Evolutionary conservation across 2,888 invertebrate species (phyloP), one percentile per base, ranked within the genome.

Genomic region (Myathropa florea): DNA sequence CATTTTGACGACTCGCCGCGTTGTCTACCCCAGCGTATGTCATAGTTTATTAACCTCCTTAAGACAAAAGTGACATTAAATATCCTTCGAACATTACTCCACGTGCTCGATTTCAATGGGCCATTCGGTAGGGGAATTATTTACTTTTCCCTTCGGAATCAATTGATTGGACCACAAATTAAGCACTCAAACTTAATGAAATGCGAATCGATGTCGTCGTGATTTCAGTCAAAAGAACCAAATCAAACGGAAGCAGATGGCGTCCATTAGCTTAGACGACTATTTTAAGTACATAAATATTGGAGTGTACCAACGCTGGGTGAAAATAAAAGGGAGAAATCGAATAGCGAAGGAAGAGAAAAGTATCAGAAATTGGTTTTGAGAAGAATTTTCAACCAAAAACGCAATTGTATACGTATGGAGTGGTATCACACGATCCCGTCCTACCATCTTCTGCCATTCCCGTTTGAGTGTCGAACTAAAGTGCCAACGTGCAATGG

Each of bases 401-500:
- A 86, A 46, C 57, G 85, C 82, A 86, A 86, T 86, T 86, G 82
- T 86, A 82, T 86, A 78, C 77, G 78, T 73, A 78, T 82, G 85
- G 78, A 83, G 73, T 82, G 83, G 68, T 83, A 82, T 33, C 78
- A 86, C 78, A 70, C 70, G 82, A 78, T 78, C 64, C 73, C 70
- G 73, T 30, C 14, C 6, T 18, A 23, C 64, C 73, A 73, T 72
- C 77, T 60, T 60, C 46, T 18, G 36, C 77, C 24, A 67, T 77
- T 67, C 67, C 60, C 75, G 18, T 18, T 24, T 10, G 70, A 80
- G 60, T 65, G 61, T 61, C 57, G 57, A 72, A 72, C 71, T 26
- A 55, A 39, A 63, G 39, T 78, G 63, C 28, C 28, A 28, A 28
- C 33, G 33, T 12, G 33, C 12, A 36, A 10, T 28, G 28, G 28